Base-by-base conservation (phyloP, 1,140 invertebrate genomes). In the Helicoverpa zea region DNA sequence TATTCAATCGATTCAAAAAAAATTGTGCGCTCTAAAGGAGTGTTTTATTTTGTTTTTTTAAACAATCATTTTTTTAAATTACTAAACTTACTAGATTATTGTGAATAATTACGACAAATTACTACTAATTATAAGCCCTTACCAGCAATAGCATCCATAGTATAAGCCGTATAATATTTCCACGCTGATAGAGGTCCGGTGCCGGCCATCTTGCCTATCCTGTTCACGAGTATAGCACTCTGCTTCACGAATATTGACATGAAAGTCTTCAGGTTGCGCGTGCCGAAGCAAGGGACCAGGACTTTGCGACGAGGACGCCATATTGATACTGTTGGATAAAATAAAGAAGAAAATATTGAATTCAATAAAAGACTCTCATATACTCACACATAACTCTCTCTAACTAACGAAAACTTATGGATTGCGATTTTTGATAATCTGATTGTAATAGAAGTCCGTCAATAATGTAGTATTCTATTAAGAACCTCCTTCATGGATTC, bases 291-390 rank as follows among this genome's bases (percentile, higher is more conserved):
- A 0, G 82, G 84, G 13, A 75, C 74, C 0, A 87, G 49, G 4
- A 84, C 47, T 54, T 85, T 87, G 10, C 86, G 84, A 13, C 86
- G 82, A 0, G 81, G 83, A 1, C 83, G 80, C 86, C 86, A 87
- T 13, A 85, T 84, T 35, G 64, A 10, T 4, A 84, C 85, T 86
- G 16, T 5, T 61, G 66, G 1, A 59, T 9, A 2, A 7, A 56
- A n/a, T n/a, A n/a, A 58, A n/a, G 30, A 30, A 30, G 30, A 30
- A 30, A n/a, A n/a, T n/a, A n/a, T n/a, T n/a, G n/a, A n/a, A n/a
- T n/a, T n/a, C n/a, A n/a, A n/a, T n/a, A n/a, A n/a, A n/a, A n/a
- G n/a, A n/a, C n/a, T n/a, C n/a, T n/a, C n/a, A n/a, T n/a, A n/a
- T n/a, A n/a, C n/a, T n/a, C n/a, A n/a, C n/a, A n/a, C n/a, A n/a